phyloP scores from a whole-genome alignment of 2,888 invertebrate genomes.

The Limnephilus auricula region DNA sequence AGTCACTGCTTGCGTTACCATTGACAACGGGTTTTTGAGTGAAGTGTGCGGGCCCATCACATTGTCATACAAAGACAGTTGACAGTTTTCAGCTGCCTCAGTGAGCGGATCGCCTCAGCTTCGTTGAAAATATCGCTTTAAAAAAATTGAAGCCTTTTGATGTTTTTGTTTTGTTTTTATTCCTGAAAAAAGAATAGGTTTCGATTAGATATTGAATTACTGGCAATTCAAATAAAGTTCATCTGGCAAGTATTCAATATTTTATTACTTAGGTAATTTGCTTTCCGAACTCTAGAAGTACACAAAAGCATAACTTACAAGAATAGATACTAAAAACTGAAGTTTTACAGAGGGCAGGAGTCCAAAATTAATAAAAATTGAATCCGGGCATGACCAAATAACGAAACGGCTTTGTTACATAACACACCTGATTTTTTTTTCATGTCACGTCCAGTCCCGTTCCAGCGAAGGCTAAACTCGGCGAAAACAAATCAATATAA shows the following conservation, averaged over 20 bases:
- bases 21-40: too few species aligned
- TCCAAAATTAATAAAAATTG: constrained; percentile 17
- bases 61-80: too few species aligned
- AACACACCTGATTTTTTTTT: constrained; percentile 42
- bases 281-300: not conserved
- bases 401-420: constrained; percentile 7
- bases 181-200: not conserved
- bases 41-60: too few species aligned
- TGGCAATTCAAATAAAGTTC: not conserved
- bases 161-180: not conserved
- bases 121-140: not conserved
- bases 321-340: not conserved
- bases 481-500: constrained; percentile 61
- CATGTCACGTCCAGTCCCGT: constrained; percentile 48
- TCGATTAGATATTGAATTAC: not conserved
- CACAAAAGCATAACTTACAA: not conserved
- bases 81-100: too few species aligned
- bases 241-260: not conserved
- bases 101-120: too few species aligned
- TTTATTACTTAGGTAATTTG: not conserved
- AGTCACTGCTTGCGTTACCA: too few species aligned
- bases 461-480: constrained; percentile 53
- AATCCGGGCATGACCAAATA: constrained; percentile 21
- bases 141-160: not conserved
- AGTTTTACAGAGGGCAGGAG: not conserved